phyloP scores from a whole-genome alignment of 1,140 invertebrate genomes.

The Hylaeus volcanicus region DNA sequence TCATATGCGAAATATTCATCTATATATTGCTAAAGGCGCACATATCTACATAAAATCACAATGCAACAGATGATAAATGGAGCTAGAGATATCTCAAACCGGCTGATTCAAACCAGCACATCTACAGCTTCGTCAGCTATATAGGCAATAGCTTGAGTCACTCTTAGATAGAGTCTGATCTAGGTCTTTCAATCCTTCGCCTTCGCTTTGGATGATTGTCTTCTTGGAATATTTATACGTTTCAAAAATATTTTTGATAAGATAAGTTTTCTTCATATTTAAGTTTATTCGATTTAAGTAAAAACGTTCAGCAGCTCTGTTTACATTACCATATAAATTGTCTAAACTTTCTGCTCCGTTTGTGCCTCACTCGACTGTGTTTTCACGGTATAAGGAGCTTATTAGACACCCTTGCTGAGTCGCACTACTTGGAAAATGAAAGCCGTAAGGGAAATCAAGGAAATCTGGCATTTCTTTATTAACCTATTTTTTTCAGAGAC shows the following conservation, averaged over 20 bases:
- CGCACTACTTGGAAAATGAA: not conserved
- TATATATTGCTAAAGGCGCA: too few species aligned
- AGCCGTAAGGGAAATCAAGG: not conserved
- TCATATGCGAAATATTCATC: too few species aligned
- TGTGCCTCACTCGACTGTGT: not conserved
- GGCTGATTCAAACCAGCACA: too few species aligned
- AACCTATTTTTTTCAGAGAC: not conserved
- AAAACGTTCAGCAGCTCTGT: not conserved
- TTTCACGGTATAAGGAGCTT: not conserved
- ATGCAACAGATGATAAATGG: too few species aligned
- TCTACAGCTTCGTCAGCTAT: not conserved
- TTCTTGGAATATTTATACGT: too few species aligned
- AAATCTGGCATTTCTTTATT: not conserved
- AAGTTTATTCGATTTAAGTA: not conserved
- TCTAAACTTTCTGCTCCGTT: not conserved
- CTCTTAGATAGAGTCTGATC: not conserved
- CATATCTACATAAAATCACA: too few species aligned
- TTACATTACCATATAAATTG: not conserved
- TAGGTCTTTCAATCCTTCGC: not conserved
- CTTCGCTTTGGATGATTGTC: not conserved
- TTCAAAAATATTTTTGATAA: too few species aligned
- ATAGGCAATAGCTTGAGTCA: not conserved
- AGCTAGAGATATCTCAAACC: too few species aligned
- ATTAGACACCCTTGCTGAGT: not conserved
- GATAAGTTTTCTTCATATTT: too few species aligned